Evolutionary conservation across 1,140 invertebrate genomes (phyloP).

Genomic region (Xylocopa sonorina): DNA sequence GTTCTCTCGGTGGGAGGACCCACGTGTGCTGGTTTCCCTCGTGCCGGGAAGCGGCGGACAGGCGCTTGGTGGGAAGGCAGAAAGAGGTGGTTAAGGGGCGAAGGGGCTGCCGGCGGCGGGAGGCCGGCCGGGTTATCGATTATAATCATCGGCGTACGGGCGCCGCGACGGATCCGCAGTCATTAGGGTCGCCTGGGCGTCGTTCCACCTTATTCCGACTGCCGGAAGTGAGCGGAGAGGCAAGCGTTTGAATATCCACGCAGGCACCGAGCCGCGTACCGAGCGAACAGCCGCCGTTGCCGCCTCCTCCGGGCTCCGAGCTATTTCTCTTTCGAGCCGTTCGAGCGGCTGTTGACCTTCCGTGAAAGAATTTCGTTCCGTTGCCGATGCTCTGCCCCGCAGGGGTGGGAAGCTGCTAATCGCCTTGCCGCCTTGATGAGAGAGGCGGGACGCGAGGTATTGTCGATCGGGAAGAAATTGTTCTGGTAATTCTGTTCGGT

Average conservation of each 20-base stretch:
- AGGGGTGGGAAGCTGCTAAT: neutral
- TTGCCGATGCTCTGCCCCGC: neutral
- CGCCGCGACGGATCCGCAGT: conserved; percentile 72
- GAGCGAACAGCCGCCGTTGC: neutral
- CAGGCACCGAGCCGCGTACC: conserved; percentile 52
- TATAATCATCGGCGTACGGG: conserved; percentile 75
- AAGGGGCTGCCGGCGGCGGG: conserved; percentile 26
- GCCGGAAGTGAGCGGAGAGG: conserved; percentile 54
- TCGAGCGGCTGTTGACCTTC: conserved; percentile 14
- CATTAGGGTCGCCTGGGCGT: conserved; percentile 74
- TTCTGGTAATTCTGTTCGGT: too few relatives aligned
- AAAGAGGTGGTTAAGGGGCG: neutral
- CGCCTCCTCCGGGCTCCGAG: neutral
- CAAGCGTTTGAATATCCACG: conserved; percentile 58
- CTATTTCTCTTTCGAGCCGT: conserved; percentile 15
- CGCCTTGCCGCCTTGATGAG: neutral
- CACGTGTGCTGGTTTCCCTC: conserved; percentile 62
- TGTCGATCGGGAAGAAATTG: neutral
- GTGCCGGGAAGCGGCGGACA: conserved; percentile 20
- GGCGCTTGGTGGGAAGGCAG: neutral
- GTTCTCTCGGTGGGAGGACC: conserved; percentile 50
- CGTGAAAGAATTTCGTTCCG: conserved; percentile 26
- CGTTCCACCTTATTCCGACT: conserved; percentile 68
- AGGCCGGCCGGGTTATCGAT: conserved; percentile 74
- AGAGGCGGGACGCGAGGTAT: neutral